Percentiles rank a stretch among this genome's conserved stretches.
These are phyloP conservation scores for Sphaeridia pumilis DNA, from an alignment of 2,888 invertebrate genomes.

Conservation along the genomic window DNA sequence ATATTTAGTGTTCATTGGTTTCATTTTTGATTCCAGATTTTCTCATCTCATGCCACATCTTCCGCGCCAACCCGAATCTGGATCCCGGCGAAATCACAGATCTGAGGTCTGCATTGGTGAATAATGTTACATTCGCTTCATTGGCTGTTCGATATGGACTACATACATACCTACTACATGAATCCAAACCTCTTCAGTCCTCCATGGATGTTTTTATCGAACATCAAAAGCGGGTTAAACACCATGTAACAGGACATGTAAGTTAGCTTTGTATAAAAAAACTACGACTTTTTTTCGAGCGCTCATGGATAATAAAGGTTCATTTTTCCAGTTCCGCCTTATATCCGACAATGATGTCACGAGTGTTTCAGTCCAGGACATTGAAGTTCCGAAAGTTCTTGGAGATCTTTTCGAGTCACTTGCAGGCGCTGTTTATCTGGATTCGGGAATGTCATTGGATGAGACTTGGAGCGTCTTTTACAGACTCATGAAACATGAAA, in stretches of 20 bases:
- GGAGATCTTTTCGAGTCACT: slow-evolving; percentile 91
- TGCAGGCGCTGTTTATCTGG: slow-evolving; percentile 81
- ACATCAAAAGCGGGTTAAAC: slow-evolving; percentile 50
- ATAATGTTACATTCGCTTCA: slow-evolving; percentile 89
- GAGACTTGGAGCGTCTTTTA: slow-evolving; percentile 72
- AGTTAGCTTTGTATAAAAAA: slow-evolving; percentile 9
- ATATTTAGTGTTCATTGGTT: neutral
- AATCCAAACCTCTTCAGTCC: slow-evolving; percentile 44
- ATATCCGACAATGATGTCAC: slow-evolving; percentile 17
- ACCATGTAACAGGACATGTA: slow-evolving; percentile 56
- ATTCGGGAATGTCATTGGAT: slow-evolving; percentile 59
- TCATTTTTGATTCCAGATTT: slow-evolving; percentile 50
- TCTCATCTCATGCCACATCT: slow-evolving; percentile 75
- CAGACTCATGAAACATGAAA: slow-evolving; percentile 71
- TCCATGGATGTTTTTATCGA: slow-evolving; percentile 29
- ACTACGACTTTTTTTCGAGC: neutral
- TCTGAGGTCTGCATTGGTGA: slow-evolving; percentile 85
- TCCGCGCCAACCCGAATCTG: slow-evolving; percentile 44
- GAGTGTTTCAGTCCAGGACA: slow-evolving; percentile 42
- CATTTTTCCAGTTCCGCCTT: slow-evolving; percentile 5
- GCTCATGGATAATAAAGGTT: neutral
- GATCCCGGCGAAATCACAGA: slow-evolving; percentile 79
- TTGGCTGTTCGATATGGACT: slow-evolving; percentile 73
- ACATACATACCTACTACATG: slow-evolving; percentile 57
- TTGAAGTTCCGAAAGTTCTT: slow-evolving; percentile 82